Conservation (phyloP, 2,888 invertebrate species). For the Ophion ellenae region DNA sequence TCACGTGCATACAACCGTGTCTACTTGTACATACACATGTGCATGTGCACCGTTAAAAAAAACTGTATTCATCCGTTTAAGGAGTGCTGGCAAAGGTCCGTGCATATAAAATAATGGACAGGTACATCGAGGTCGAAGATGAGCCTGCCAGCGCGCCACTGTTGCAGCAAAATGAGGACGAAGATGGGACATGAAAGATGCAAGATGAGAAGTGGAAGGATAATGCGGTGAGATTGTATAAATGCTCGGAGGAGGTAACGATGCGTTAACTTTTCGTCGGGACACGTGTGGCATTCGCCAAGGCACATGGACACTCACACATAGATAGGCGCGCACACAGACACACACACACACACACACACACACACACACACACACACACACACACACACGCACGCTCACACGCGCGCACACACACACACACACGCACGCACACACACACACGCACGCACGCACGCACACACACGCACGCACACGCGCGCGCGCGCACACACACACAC, state of each 20-base stretch:
- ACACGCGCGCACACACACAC: no score
- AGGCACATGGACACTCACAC: neutral
- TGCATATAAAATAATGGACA: slow-evolving; percentile 58
- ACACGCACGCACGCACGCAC: no score
- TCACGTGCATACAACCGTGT: neutral
- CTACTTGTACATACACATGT: neutral
- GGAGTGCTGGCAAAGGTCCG: slow-evolving; percentile 48
- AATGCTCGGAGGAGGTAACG: slow-evolving; percentile 50
- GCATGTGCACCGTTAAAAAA: slow-evolving; percentile 17
- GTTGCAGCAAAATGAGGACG: slow-evolving; percentile 41
- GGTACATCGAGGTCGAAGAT: slow-evolving; percentile 63
- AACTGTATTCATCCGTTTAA: slow-evolving; percentile 49
- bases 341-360: neutral
- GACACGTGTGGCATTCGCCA: slow-evolving; percentile 57
- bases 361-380: no score
- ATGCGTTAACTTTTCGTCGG: slow-evolving; percentile 59
- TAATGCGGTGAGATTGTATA: slow-evolving; percentile 35
- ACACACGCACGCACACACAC: no score
- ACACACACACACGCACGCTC: no score
- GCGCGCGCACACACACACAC: no score
- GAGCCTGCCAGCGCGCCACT: slow-evolving; percentile 34
- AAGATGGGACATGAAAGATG: slow-evolving; percentile 42
- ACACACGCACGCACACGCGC: no score
- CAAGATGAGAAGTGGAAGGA: slow-evolving; percentile 34
- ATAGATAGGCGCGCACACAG: no score